Percentiles rank a stretch among this genome's conserved stretches.
Evolutionary conservation across 2,888 invertebrate genomes (phyloP).

Genomic region (Oscheius sp.): DNA sequence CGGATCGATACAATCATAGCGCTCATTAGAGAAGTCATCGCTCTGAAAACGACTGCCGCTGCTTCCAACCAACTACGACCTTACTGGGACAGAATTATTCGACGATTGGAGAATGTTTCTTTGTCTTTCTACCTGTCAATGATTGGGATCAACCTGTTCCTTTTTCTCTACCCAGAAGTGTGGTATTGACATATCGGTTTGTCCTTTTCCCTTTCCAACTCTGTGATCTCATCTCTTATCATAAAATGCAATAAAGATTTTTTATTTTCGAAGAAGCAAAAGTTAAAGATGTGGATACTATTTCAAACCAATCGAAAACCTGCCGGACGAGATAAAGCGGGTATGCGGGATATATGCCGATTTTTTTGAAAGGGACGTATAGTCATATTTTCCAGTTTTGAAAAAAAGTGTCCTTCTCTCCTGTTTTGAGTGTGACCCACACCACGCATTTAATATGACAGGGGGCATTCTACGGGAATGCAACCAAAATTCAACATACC

Average conservation of each 20-base stretch:
- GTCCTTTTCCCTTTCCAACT: too few relatives aligned
- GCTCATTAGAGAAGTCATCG: slow-evolving; percentile 50
- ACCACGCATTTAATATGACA: too few relatives aligned
- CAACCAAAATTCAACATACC: too few relatives aligned
- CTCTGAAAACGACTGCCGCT: slow-evolving; percentile 41
- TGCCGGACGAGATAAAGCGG: too few relatives aligned
- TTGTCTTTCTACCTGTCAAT: slow-evolving; percentile 66
- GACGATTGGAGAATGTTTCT: slow-evolving; percentile 63
- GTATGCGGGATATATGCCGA: too few relatives aligned
- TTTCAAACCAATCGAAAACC: too few relatives aligned
- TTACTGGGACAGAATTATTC: slow-evolving; percentile 70
- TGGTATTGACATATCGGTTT: slow-evolving; percentile 61
- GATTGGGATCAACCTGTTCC: slow-evolving; percentile 63
- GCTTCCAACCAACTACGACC: slow-evolving; percentile 43
- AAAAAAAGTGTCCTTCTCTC: too few relatives aligned
- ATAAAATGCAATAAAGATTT: background rate
- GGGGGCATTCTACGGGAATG: too few relatives aligned
- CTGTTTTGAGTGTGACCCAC: too few relatives aligned
- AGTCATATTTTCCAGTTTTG: too few relatives aligned
- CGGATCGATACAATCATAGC: slow-evolving; percentile 49
- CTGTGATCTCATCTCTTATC: slow-evolving; percentile 19
- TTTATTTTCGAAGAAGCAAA: background rate
- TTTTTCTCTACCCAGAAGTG: slow-evolving; percentile 68
- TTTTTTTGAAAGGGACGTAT: too few relatives aligned
- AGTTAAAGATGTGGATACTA: too few relatives aligned